Conservation (phyloP, 1,140 invertebrate genomes). For the Aethina tumida region DNA sequence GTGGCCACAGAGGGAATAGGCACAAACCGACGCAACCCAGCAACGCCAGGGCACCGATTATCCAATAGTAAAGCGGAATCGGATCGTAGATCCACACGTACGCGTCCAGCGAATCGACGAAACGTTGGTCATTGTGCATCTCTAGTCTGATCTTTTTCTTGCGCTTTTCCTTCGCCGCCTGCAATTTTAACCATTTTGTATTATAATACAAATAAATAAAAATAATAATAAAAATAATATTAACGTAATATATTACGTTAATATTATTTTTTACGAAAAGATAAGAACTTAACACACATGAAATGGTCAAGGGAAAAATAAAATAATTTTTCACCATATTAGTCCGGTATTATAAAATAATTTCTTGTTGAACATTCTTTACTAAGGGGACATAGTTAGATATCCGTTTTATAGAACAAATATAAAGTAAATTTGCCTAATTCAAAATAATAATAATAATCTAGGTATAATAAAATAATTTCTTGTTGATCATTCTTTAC, state of each 20-base stretch:
- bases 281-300: not conserved
- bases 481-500: too few relatives aligned
- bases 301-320: slow-evolving; percentile 1
- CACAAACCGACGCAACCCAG: slow-evolving; percentile 92
- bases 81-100: slow-evolving; percentile 99
- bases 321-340: slow-evolving; percentile 10
- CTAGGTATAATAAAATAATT: too few relatives aligned
- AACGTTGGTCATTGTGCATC: slow-evolving; percentile 92
- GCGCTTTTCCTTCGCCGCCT: slow-evolving; percentile 46
- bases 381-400: too few relatives aligned
- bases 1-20: slow-evolving; percentile 96
- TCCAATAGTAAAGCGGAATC: slow-evolving; percentile 92
- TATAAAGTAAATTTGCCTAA: too few relatives aligned
- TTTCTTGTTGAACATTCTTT: too few relatives aligned
- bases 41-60: slow-evolving; percentile 85
- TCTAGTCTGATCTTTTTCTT: slow-evolving; percentile 73
- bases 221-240: not conserved
- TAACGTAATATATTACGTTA: not conserved
- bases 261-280: slow-evolving; percentile 1
- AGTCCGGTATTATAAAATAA: too few relatives aligned
- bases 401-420: too few relatives aligned
- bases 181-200: too few relatives aligned
- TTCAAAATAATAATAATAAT: too few relatives aligned
- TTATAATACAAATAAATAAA: slow-evolving; percentile 18
- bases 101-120: slow-evolving; percentile 87